phyloP scores from a whole-genome alignment of 2,113 vertebrate species.

The Bos indicus region DNA sequence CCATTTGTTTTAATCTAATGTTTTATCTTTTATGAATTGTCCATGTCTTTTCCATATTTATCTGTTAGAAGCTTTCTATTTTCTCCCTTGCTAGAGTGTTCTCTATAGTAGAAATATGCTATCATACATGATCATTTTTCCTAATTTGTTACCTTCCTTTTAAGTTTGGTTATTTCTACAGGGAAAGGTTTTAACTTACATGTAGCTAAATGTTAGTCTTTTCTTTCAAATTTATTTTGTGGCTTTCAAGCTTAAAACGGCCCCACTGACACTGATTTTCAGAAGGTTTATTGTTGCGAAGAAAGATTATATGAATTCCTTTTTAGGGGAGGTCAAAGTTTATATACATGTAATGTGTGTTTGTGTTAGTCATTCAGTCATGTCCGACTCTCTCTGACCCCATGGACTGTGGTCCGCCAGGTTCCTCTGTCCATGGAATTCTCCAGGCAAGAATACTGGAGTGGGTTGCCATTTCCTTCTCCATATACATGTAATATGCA shows the following conservation, averaged over 20 bases:
- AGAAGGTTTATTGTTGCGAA: neutral
- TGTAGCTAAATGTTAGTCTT: neutral
- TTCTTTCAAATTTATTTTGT: neutral
- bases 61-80: neutral
- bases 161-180: neutral
- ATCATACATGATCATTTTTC: neutral
- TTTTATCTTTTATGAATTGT: neutral
- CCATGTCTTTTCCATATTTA: neutral
- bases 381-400: neutral
- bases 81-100: neutral
- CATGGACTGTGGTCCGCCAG: accelerated
- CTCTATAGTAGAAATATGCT: neutral
- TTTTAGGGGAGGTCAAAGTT: neutral
- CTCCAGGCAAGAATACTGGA: neutral
- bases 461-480: neutral
- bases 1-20: neutral
- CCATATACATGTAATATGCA: neutral
- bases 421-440: neutral
- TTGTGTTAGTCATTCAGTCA: neutral
- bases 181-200: neutral
- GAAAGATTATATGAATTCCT: neutral
- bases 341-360: neutral
- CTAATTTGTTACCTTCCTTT: neutral
- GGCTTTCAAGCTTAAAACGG: neutral
- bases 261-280: neutral